Conservation (phyloP, 2,888 invertebrate species). For the Timema podura region DNA sequence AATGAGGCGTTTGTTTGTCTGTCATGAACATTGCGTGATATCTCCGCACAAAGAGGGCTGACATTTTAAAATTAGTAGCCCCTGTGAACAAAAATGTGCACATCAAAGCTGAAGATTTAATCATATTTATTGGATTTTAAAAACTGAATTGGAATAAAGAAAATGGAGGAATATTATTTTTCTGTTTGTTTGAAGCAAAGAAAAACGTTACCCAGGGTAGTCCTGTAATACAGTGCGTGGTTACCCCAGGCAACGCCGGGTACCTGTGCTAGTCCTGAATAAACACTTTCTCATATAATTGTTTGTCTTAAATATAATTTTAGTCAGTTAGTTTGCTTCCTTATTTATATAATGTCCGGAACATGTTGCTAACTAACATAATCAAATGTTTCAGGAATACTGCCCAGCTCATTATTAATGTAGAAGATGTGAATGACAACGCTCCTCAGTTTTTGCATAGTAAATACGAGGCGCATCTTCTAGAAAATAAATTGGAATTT, state of each 20-base stretch:
- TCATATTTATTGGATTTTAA: too few species aligned
- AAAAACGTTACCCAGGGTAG: too few species aligned
- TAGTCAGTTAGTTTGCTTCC: background rate
- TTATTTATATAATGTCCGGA: too few species aligned
- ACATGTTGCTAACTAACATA: constrained; percentile 8
- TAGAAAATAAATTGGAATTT: constrained; percentile 78
- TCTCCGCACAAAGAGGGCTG: too few species aligned
- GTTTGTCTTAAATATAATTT: background rate
- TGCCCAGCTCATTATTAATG: constrained; percentile 74
- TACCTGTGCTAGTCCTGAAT: background rate
- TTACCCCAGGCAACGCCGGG: background rate
- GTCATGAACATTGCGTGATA: too few species aligned
- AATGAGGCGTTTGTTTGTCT: too few species aligned
- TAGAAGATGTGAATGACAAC: constrained; percentile 87
- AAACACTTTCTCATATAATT: background rate
- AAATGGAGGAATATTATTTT: too few species aligned
- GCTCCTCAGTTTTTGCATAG: constrained; percentile 78
- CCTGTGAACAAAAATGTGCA: too few species aligned
- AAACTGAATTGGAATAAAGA: too few species aligned
- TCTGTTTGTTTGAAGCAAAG: too few species aligned
- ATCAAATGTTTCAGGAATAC: constrained; percentile 56
- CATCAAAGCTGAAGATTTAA: too few species aligned
- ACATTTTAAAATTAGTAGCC: too few species aligned
- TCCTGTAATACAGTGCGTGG: background rate
- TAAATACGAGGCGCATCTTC: constrained; percentile 74